These are phyloP conservation scores for Heterotis niloticus DNA, from an alignment of 2,113 vertebrate species.

Conservation along the genomic window DNA sequence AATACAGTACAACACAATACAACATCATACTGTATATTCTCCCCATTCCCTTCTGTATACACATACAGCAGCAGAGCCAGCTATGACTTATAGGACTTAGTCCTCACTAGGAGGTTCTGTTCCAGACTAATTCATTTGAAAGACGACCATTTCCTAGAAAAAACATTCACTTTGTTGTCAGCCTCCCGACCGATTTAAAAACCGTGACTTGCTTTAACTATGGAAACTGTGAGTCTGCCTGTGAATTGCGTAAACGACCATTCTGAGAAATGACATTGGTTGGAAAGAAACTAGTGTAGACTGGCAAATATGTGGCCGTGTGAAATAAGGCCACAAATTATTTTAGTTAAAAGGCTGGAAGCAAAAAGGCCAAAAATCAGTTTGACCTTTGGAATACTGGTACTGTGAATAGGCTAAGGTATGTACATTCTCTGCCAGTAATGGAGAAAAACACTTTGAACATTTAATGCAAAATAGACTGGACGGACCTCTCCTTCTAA, in stretches of 20 bases:
- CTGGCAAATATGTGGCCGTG: background rate
- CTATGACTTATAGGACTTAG: conserved; percentile 12
- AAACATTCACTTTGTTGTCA: conserved; percentile 25
- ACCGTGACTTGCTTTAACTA: conserved; percentile 22
- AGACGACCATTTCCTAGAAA: conserved; percentile 27
- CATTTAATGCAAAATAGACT: no score
- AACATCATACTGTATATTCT: no score
- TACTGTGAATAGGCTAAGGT: no score
- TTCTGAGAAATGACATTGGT: background rate
- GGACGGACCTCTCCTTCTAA: no score
- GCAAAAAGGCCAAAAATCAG: no score
- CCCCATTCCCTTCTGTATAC: no score
- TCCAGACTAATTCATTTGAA: background rate
- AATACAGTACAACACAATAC: no score
- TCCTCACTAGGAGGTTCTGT: background rate
- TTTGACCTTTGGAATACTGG: no score
- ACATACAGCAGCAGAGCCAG: background rate
- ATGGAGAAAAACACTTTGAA: no score
- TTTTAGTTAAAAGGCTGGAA: background rate
- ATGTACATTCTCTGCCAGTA: no score
- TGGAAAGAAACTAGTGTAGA: background rate
- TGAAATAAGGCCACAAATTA: background rate
- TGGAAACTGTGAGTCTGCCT: conserved; percentile 30
- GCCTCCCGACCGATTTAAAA: conserved; percentile 24
- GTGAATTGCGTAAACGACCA: conserved; percentile 19